Percentiles rank a stretch among this genome's conserved stretches.
phyloP scores from a whole-genome alignment of 2,797 vertebrate genomes.

The Lateolabrax maculatus region DNA sequence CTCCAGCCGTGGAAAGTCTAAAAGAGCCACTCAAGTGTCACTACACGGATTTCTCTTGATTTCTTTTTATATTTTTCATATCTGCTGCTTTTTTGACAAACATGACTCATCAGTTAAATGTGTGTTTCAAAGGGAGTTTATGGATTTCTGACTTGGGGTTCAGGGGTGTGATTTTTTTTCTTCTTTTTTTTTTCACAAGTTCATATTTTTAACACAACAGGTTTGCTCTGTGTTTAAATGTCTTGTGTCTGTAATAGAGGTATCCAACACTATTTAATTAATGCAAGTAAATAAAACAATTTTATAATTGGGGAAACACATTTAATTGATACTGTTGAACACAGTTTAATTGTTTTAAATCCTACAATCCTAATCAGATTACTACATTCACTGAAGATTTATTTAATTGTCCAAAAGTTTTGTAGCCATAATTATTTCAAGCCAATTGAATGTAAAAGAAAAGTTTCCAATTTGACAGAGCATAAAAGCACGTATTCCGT shows the following conservation, averaged over 20 bases:
- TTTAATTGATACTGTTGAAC: constrained; percentile 35
- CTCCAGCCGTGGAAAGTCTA: constrained; percentile 52
- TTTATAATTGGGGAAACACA: constrained; percentile 23
- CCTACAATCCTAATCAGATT: constrained; percentile 33
- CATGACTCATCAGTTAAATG: constrained; percentile 46
- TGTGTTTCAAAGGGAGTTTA: constrained; percentile 64
- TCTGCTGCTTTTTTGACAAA: constrained; percentile 66
- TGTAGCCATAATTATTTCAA: constrained; percentile 44
- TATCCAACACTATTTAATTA: constrained; percentile 29
- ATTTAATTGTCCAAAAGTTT: constrained; percentile 11
- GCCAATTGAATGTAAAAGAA: constrained; percentile 49
- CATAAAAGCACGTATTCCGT: constrained; percentile 34
- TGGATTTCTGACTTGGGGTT: constrained; percentile 46
- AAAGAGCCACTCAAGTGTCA: constrained; percentile 37
- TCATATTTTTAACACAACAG: constrained; percentile 52
- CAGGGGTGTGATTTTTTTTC: constrained; percentile 26
- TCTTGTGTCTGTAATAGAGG: constrained; percentile 40
- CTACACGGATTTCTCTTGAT: constrained; percentile 45
- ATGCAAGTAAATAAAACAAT: constrained; percentile 23
- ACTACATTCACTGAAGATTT: not conserved
- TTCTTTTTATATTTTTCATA: constrained; percentile 69
- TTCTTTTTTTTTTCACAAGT: constrained; percentile 22
- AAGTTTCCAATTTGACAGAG: constrained; percentile 37
- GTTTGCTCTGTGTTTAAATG: constrained; percentile 70
- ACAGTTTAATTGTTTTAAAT: constrained; percentile 33